Evolutionary conservation across 1,140 invertebrate genomes (phyloP), one percentile per base, ranked within the genome.

Genomic region (Cecropterus lyciades): DNA sequence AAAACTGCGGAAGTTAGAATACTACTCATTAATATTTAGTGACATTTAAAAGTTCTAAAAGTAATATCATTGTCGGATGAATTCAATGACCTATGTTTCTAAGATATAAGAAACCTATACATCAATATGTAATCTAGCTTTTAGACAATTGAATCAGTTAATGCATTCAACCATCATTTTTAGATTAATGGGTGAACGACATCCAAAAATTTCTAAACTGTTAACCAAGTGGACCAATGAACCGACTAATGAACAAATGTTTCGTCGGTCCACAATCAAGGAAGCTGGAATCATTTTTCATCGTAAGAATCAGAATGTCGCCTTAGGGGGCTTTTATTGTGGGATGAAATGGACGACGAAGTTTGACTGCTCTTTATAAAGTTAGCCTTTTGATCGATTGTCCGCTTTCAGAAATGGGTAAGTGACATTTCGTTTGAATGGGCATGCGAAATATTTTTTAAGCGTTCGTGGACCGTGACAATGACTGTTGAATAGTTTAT

Each of bases 201-300:
- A n/a, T n/a, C n/a, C n/a, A n/a, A n/a, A n/a, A n/a, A n/a, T n/a
- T n/a, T n/a, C n/a, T n/a, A n/a, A n/a, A n/a, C n/a, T n/a, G n/a
- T n/a, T n/a, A n/a, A n/a, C n/a, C n/a, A n/a, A n/a, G n/a, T n/a
- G n/a, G n/a, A n/a, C n/a, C n/a, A n/a, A n/a, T n/a, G n/a, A n/a
- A 77, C 67, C 77, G 56, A 15, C 60, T 81, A 85, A 85, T 82
- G 80, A 80, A 85, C 82, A 83, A 85, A 83, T 83, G 79, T 83
- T 83, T 80, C 76, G 46, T 59, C 72, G 65, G 48, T 75, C 55
- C 67, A 77, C 77, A 84, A 78, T 78, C 80, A 79, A 69, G 64
- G 76, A 30, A 52, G 48, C 30, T 9, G 15, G 14, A 16, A 74
- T 79, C 73, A 87, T 87, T 84, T 85, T 85, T 85, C 80, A 81